These are phyloP conservation scores for Platyrinchus mystaceus DNA, from an alignment of 2,797 vertebrate genomes.

Conservation along the genomic window DNA sequence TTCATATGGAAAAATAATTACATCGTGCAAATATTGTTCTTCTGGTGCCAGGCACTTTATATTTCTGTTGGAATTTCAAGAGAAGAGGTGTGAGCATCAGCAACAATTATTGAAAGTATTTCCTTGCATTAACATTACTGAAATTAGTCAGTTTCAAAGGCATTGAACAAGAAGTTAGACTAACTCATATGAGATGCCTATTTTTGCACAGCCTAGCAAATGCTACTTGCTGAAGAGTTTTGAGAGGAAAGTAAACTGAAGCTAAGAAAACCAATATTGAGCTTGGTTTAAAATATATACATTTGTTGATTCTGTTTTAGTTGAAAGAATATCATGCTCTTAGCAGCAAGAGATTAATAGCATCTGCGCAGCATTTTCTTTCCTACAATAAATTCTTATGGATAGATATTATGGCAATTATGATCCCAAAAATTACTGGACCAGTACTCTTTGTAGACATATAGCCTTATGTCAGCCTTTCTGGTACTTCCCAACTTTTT, in stretches of 20 bases:
- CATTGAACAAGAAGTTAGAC: conserved; percentile 52
- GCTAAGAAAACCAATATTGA: conserved; percentile 39
- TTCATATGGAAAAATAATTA: conserved; percentile 23
- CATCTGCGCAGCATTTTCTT: background rate
- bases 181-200: background rate
- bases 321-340: conserved; percentile 2
- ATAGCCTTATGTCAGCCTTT: background rate
- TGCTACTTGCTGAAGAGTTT: background rate
- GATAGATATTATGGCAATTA: background rate
- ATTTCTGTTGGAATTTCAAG: conserved; percentile 42
- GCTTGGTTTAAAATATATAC: conserved; percentile 58
- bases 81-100: conserved; percentile 16
- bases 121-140: conserved; percentile 35
- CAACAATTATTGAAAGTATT: conserved; percentile 44
- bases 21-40: conserved; percentile 61
- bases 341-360: conserved; percentile 36
- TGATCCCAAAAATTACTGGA: background rate
- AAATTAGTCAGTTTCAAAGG: conserved; percentile 52
- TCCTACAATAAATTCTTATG: background rate
- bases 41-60: conserved; percentile 31
- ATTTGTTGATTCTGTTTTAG: conserved; percentile 16
- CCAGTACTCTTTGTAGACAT: background rate
- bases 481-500: background rate
- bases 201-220: conserved; percentile 35
- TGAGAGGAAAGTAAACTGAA: conserved; percentile 54